Base-by-base conservation (phyloP, 53 echinoderm and acorn worm genomes). In the Zoroaster sp. region DNA sequence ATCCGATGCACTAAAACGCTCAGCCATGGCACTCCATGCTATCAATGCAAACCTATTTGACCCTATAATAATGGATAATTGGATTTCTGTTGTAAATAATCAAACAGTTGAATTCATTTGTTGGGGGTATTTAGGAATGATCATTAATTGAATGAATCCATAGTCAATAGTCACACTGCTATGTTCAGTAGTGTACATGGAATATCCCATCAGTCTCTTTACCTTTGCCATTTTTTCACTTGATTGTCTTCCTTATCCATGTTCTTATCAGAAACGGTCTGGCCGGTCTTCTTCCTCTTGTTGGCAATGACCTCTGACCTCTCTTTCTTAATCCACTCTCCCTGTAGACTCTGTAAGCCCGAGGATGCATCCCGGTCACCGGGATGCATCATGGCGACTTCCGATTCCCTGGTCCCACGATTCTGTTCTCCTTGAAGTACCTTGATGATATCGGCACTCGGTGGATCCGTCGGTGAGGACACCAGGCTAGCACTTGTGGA, bases 191-290 rank as follows among this genome's bases (percentile, higher is more conserved):
- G n/a, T n/a, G n/a, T n/a, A n/a, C n/a, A n/a, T n/a, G n/a, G n/a
- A n/a, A n/a, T n/a, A n/a, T n/a, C n/a, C n/a, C n/a, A n/a, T n/a
- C n/a, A n/a, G n/a, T n/a, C n/a, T n/a, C n/a, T n/a, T n/a, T 77
- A 88, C 88, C 76, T 88, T 43, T 88, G 32, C 88, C 88, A 88
- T 32, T 44, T 39, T 43, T 82, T 82, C 20, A 43, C 31, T 33
- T 67, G 68, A 6, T 4, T 44, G n/a, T n/a, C n/a, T n/a, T n/a
- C n/a, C 32, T 66, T 67, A 9, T 80, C 81, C 30, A 34, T 7
- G 35, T 6, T n/a, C 49, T 47, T 70, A 9, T 69, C 70, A 9
- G 71, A 34, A 28, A 32, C 40, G 28, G 32, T 32, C 33, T 9
- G 43, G 14, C 15, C n/a, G 20, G 18, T 59, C 69, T 44, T 45